phyloP scores from a whole-genome alignment of 92 coral and sea anemone genomes.

The Pocillopora grandis region DNA sequence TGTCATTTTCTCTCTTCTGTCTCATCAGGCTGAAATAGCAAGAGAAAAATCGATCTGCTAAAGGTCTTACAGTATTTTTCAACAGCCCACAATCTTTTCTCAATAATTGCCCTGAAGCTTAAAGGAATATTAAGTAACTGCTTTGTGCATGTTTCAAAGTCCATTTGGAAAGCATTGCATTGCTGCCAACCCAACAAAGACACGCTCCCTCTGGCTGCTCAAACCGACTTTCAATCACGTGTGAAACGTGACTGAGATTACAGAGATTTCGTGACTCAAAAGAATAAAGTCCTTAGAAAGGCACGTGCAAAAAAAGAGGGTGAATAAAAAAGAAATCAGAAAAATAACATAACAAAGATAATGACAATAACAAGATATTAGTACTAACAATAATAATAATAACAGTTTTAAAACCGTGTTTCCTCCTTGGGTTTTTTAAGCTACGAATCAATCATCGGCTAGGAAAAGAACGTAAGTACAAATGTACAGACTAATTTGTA shows the following conservation, averaged over 20 bases:
- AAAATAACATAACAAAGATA: no score
- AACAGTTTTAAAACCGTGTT: no score
- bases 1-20: conserved; percentile 91
- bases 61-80: neutral
- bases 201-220: neutral
- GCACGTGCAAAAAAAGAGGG: neutral
- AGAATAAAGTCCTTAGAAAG: neutral
- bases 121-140: neutral
- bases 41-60: neutral
- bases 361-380: no score
- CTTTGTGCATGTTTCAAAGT: neutral
- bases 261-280: neutral
- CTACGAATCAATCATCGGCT: no score
- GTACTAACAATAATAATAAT: no score
- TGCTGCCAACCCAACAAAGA: neutral
- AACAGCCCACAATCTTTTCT: neutral
- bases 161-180: neutral
- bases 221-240: conserved; percentile 1
- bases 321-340: no score
- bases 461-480: no score
- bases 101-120: neutral
- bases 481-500: no score
- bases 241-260: conserved; percentile 11
- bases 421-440: no score
- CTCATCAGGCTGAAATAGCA: conserved; percentile 69